Conservation (phyloP, 2,888 invertebrate genomes). For the Clistopyga incitator region DNA sequence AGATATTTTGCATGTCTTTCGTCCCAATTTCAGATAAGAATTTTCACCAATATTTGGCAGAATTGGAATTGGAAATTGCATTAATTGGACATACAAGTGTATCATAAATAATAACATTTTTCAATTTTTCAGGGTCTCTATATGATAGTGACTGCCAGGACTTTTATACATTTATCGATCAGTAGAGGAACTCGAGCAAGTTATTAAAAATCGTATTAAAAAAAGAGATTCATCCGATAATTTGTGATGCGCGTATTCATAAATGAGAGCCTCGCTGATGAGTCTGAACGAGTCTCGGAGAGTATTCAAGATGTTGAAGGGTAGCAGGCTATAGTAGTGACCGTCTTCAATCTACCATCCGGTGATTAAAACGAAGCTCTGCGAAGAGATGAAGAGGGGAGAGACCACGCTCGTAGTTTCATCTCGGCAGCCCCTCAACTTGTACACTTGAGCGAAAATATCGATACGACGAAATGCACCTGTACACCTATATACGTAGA, state of each 20-base stretch:
- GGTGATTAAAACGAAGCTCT: constrained; percentile 62
- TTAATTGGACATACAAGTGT: neutral
- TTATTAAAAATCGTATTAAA: neutral
- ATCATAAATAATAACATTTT: neutral
- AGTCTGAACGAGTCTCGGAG: constrained; percentile 39
- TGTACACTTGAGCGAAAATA: constrained; percentile 50
- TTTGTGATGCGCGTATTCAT: constrained; percentile 12
- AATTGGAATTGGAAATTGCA: neutral
- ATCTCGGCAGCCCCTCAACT: constrained; percentile 7
- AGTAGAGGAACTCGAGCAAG: neutral
- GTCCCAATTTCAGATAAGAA: neutral
- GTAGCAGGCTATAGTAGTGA: constrained; percentile 36
- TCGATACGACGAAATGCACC: constrained; percentile 48
- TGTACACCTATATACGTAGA: neutral
- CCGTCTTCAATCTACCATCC: constrained; percentile 56
- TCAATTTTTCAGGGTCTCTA: neutral
- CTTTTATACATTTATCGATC: neutral
- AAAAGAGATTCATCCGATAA: constrained; percentile 19
- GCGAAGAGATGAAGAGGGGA: neutral
- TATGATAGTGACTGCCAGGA: neutral
- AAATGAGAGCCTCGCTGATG: constrained; percentile 2
- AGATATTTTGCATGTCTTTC: neutral
- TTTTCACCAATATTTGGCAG: neutral
- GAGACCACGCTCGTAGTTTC: constrained; percentile 3
- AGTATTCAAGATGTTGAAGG: constrained; percentile 31